Evolutionary conservation across 2,113 vertebrate species (phyloP), one percentile per base, ranked within the genome.

Genomic region (Phoenicopterus ruber): DNA sequence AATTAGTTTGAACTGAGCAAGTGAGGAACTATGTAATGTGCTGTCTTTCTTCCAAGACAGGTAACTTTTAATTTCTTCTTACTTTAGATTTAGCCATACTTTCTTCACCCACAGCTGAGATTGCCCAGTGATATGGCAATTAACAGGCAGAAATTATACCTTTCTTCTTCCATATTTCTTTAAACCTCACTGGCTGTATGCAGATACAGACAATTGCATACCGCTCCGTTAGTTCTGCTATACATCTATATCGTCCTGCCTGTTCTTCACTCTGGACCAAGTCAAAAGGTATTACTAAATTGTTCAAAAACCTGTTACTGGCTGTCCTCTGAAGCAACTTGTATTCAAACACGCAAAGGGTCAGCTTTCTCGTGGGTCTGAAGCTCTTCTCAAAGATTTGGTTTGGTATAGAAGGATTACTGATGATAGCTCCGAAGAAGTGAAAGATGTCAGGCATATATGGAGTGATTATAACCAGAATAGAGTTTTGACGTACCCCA

Each of bases 221-320:
- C 12, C 1, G 1, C 16, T 62, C 29, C 1, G 2, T 29, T 69
- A 67, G 36, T 59, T 91, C 55, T 76, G 50, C 65, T 76, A 13
- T 18, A 65, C 12, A n/a, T 61, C 54, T 32, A 2, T 19, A 11
- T 52, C 0, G 0, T 50, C 38, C 40, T 38, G 10, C 59, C 65
- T 59, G 21, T 47, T 83, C 55, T 42, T 74, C 22, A 11, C 17
- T 62, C n/a, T n/a, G 55, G n/a, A 71, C 2, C 22, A 63, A 17
- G 22, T 90, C 16, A 87, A 76, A 93, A 69, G 8, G 12, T 28
- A 28, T 12, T 40, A 58, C 3, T 50, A 44, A 80, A 81, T 42
- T 20, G 8, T 65, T 70, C 0, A 59, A 69, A 72, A 40, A 57
- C 42, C 17, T 3, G 7, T 62, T 61, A 36, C 44, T 46, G 29